Percentiles rank a stretch among this genome's conserved stretches.
phyloP scores from a whole-genome alignment of 2,888 invertebrate species.

The Prosopocoilus inquinatus region DNA sequence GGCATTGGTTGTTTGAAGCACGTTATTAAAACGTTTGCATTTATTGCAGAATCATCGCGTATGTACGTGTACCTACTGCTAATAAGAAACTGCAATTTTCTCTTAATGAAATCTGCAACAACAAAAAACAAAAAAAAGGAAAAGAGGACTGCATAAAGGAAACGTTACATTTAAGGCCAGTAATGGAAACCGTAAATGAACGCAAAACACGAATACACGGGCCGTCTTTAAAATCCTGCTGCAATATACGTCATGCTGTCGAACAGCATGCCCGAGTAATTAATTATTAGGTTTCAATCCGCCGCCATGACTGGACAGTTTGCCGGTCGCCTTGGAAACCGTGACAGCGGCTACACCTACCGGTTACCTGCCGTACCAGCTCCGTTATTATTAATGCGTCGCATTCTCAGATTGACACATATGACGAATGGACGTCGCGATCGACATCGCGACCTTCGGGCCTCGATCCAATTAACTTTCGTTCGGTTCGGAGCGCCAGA shows the following conservation, averaged over 20 bases:
- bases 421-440: constrained; percentile 29
- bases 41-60: no score
- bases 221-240: constrained; percentile 27
- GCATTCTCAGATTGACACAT: constrained; percentile 31
- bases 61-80: no score
- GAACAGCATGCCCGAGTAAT: constrained; percentile 41
- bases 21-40: no score
- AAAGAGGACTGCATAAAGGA: no score
- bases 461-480: constrained; percentile 28
- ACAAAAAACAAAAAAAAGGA: no score
- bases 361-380: constrained; percentile 41
- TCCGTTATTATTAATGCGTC: constrained; percentile 36
- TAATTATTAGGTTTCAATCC: constrained; percentile 50
- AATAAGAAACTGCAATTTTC: no score
- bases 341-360: constrained; percentile 44
- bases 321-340: constrained; percentile 44
- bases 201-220: constrained; percentile 8
- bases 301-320: constrained; percentile 43
- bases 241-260: constrained; percentile 37
- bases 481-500: constrained; percentile 20
- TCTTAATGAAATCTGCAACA: no score
- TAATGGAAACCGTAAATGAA: constrained; percentile 6
- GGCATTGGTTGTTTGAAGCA: no score
- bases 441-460: constrained; percentile 31
- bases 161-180: no score